Conservation (phyloP, 53 echinoderm and acorn worm species). For the Arbacia lixula region DNA sequence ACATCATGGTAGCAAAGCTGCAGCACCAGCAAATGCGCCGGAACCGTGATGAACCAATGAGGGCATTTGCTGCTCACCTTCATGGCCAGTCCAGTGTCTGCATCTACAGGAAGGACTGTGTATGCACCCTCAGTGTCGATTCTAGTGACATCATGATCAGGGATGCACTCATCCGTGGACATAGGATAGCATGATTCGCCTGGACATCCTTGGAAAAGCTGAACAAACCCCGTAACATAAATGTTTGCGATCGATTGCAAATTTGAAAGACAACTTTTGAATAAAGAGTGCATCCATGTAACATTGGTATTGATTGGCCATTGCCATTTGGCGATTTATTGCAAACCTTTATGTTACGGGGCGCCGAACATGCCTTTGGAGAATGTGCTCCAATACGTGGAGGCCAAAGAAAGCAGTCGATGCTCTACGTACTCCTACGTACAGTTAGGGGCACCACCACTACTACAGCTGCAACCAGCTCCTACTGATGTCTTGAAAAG, state of each 20-base stretch:
- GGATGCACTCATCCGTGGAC: slow-evolving; percentile 14
- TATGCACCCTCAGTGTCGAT: slow-evolving; percentile 19
- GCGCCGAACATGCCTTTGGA: too few species aligned
- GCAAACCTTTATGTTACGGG: too few species aligned
- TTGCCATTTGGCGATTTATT: too few species aligned
- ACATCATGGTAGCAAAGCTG: slow-evolving; percentile 67
- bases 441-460: too few species aligned
- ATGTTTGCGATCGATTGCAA: too few species aligned
- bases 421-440: too few species aligned
- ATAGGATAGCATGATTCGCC: slow-evolving; percentile 7
- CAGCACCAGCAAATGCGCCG: slow-evolving; percentile 57
- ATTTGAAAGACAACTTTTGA: background rate
- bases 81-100: slow-evolving; percentile 55
- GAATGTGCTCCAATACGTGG: too few species aligned
- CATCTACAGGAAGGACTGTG: slow-evolving; percentile 18
- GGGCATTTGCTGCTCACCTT: slow-evolving; percentile 53
- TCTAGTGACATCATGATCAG: slow-evolving; percentile 34
- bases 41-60: slow-evolving; percentile 54
- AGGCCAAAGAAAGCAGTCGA: too few species aligned
- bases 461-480: slow-evolving; percentile 42
- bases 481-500: background rate
- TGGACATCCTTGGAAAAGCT: slow-evolving; percentile 39
- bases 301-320: too few species aligned
- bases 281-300: slow-evolving; percentile 20
- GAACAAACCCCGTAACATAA: slow-evolving; percentile 13